A percentile compares a stretch with the other conserved stretches of the same genome.
phyloP scores from a whole-genome alignment of 2,888 invertebrate species.

The Caprella mutica region DNA sequence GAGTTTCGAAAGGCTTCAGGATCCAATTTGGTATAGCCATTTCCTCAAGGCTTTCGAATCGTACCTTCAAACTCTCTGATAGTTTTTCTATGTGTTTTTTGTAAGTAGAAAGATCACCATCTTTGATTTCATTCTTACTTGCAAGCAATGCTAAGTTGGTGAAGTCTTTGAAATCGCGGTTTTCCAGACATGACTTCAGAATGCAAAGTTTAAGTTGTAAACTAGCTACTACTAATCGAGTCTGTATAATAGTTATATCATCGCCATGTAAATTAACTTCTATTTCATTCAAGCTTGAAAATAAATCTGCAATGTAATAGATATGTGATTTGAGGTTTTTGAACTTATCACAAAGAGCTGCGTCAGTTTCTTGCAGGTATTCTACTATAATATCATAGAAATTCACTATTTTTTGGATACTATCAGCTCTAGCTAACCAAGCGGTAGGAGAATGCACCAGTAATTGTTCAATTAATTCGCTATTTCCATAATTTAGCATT shows the following conservation, averaged over 20 bases:
- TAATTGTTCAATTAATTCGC: neutral
- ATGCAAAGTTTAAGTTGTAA: too few relatives aligned
- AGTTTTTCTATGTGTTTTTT: conserved; percentile 10
- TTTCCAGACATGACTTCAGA: too few relatives aligned
- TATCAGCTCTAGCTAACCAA: conserved; percentile 3
- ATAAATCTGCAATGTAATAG: too few relatives aligned
- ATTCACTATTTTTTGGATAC: neutral
- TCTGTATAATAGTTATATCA: too few relatives aligned
- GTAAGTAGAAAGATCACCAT: conserved; percentile 8
- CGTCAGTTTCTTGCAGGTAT: neutral
- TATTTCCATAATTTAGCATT: neutral
- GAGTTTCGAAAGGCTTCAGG: neutral
- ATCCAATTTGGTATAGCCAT: neutral
- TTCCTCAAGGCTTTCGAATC: neutral
- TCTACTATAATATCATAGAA: neutral
- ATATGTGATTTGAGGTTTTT: too few relatives aligned
- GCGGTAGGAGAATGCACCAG: conserved; percentile 1
- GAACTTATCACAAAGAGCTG: neutral
- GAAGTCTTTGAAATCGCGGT: too few relatives aligned
- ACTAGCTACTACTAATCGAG: too few relatives aligned
- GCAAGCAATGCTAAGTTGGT: neutral
- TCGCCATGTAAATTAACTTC: too few relatives aligned
- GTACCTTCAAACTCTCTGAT: neutral
- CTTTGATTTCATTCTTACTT: conserved; percentile 7
- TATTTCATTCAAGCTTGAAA: too few relatives aligned